Evolutionary conservation across 2,113 vertebrate species (phyloP).

Genomic region (Coracopsis vasa): DNA sequence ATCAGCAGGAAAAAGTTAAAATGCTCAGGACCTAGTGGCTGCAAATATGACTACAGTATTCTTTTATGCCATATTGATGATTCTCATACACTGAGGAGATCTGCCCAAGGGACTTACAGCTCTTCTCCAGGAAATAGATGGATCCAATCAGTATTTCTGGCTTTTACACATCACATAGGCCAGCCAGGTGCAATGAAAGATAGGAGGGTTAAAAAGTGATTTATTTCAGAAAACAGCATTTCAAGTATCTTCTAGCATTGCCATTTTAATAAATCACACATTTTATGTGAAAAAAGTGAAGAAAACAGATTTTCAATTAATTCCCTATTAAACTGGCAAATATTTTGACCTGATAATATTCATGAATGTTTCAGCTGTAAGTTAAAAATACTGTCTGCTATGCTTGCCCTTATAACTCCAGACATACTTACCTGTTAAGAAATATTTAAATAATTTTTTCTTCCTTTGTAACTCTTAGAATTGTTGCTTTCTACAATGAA

Average conservation of each 20-base stretch:
- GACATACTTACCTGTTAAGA: neutral
- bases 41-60: neutral
- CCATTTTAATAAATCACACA: neutral
- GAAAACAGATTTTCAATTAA: neutral
- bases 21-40: neutral
- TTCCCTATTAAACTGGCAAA: neutral
- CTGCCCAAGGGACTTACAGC: neutral
- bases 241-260: neutral
- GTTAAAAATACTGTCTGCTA: neutral
- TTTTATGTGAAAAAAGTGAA: neutral
- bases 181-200: neutral
- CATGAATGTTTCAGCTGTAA: neutral
- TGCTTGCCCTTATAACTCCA: neutral
- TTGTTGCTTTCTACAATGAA: conserved; percentile 42
- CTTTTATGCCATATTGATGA: neutral
- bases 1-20: neutral
- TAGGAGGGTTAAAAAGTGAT: neutral
- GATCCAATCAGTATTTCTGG: neutral
- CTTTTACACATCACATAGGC: neutral
- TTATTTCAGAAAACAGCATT: conserved; percentile 31
- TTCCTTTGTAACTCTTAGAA: neutral
- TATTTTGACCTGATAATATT: neutral
- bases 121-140: neutral
- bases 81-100: neutral
- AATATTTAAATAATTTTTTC: neutral